Percentiles rank a stretch among this genome's conserved stretches.
These are phyloP conservation scores for Silurus aristotelis DNA, from an alignment of 2,797 vertebrate genomes.

Conservation along the genomic window DNA sequence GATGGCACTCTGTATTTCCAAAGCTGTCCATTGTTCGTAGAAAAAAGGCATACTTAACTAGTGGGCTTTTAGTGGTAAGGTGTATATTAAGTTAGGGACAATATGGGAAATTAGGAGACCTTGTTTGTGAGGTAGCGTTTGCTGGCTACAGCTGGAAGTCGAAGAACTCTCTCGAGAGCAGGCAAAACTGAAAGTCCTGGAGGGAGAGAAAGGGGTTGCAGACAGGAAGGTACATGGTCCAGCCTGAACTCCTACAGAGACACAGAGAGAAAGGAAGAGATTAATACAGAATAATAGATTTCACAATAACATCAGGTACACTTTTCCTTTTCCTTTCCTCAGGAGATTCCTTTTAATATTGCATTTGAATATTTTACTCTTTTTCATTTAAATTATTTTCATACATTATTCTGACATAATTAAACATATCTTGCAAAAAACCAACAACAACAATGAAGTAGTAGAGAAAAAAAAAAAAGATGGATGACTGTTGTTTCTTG, in stretches of 20 bases:
- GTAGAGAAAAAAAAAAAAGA: not conserved
- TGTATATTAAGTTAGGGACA: not conserved
- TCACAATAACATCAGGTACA: not conserved
- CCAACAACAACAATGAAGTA: too few species aligned
- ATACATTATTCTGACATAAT: too few species aligned
- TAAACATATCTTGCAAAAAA: too few species aligned
- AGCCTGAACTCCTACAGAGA: constrained; percentile 77
- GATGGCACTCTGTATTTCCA: not conserved
- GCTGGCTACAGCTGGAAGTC: constrained; percentile 86
- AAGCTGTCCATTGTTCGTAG: not conserved
- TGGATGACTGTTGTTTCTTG: not conserved
- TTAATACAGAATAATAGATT: not conserved
- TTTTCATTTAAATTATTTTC: too few species aligned
- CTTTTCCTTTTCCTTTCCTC: too few species aligned
- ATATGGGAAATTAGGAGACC: constrained; percentile 65
- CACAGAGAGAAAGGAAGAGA: constrained; percentile 19
- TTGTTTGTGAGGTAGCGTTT: constrained; percentile 95
- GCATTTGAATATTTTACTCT: too few species aligned
- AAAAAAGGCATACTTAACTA: not conserved
- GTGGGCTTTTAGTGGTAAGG: not conserved
- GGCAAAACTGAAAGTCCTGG: constrained; percentile 69
- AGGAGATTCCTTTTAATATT: too few species aligned
- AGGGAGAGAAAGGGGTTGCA: constrained; percentile 76
- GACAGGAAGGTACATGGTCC: constrained; percentile 59
- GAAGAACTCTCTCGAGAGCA: constrained; percentile 83